Evolutionary conservation across 2,113 vertebrate species (phyloP).

Genomic region (Cebus imitator): DNA sequence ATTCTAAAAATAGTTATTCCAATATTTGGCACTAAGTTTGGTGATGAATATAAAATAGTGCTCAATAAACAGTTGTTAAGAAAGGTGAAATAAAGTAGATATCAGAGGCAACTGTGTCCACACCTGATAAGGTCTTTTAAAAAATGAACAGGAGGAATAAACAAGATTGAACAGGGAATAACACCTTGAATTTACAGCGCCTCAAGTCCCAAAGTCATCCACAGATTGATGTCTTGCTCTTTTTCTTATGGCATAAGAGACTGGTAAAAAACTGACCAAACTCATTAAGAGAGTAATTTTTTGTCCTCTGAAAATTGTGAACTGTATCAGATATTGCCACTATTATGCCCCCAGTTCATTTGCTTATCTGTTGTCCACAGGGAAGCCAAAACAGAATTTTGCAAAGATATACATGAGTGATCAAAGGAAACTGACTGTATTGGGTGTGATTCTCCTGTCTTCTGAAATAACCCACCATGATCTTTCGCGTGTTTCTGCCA

Average conservation of each 20-base stretch:
- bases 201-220: background rate
- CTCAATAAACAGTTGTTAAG: constrained; percentile 21
- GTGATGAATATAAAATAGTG: background rate
- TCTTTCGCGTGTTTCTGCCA: background rate
- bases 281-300: background rate
- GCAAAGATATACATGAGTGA: background rate
- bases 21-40: background rate
- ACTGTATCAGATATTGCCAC: background rate
- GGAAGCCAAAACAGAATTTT: background rate
- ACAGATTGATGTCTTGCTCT: background rate
- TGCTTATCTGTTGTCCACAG: background rate
- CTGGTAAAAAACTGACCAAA: background rate
- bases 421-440: background rate
- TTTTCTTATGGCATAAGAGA: background rate
- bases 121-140: background rate
- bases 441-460: background rate
- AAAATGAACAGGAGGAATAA: background rate
- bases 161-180: background rate
- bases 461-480: background rate
- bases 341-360: background rate
- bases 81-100: background rate
- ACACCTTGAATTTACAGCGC: background rate
- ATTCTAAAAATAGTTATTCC: background rate
- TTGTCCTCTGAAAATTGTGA: background rate
- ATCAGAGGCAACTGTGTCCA: background rate